Conservation (phyloP, 2,113 vertebrate species). For the Hippocampus barbouri region DNA sequence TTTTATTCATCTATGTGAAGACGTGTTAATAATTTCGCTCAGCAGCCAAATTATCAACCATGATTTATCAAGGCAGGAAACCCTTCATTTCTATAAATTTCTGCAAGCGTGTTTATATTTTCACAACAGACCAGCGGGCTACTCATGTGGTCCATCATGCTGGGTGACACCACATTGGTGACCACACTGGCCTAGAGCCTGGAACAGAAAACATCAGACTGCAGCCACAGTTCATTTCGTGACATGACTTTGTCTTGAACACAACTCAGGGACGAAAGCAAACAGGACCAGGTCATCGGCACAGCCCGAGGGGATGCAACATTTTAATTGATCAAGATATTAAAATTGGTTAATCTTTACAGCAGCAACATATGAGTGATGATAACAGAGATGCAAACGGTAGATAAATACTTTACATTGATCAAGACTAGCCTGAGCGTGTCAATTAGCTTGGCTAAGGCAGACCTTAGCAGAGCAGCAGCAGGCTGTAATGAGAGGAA, state of each 20-base stretch:
- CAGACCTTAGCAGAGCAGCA: slow-evolving; percentile 2
- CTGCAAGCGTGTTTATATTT: too few species aligned
- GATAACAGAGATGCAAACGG: not conserved
- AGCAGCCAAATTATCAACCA: too few species aligned
- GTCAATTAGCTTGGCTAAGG: not conserved
- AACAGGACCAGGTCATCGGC: slow-evolving; percentile 73
- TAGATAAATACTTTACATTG: not conserved
- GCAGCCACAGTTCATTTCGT: slow-evolving; percentile 60
- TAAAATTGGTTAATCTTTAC: slow-evolving; percentile 17
- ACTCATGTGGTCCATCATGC: too few species aligned
- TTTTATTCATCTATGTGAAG: too few species aligned
- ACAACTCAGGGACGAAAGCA: slow-evolving; percentile 66
- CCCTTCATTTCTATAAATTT: too few species aligned
- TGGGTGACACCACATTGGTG: too few species aligned
- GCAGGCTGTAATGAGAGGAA: slow-evolving; percentile 1
- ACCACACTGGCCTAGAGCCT: not conserved
- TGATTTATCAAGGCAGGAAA: too few species aligned
- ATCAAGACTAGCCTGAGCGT: not conserved
- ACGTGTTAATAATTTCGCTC: not conserved
- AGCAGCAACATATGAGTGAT: slow-evolving; percentile 4
- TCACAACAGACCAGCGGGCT: too few species aligned
- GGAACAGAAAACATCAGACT: slow-evolving; percentile 49
- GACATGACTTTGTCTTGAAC: slow-evolving; percentile 50
- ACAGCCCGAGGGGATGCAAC: slow-evolving; percentile 31
- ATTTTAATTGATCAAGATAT: slow-evolving; percentile 5